Percentiles rank a stretch among this genome's conserved stretches.
phyloP scores from a whole-genome alignment of 1,140 invertebrate species.

The Anagrus nilaparvatae region DNA sequence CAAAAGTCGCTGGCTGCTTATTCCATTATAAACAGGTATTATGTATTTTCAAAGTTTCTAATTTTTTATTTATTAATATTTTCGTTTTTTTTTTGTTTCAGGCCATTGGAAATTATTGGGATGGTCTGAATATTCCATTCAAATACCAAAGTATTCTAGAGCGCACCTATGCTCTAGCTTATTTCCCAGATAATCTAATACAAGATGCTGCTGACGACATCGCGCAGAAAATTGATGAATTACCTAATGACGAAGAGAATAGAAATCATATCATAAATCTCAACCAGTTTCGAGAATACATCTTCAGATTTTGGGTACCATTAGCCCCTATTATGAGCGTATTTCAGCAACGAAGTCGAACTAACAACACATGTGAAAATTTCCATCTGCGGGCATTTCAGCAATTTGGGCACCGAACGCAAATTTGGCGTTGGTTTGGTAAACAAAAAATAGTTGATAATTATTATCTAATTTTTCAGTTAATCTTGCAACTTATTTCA shows the following conservation, averaged over 20 bases:
- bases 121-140: neutral
- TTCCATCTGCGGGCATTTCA: neutral
- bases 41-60: neutral
- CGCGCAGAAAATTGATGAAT: neutral
- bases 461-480: no score
- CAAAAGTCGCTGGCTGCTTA: constrained; percentile 3
- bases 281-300: neutral
- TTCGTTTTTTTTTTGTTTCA: neutral
- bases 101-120: neutral
- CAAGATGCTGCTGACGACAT: neutral
- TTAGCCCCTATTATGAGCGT: neutral
- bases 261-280: neutral
- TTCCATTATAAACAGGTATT: neutral
- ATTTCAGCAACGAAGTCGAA: neutral
- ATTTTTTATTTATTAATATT: neutral
- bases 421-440: no score
- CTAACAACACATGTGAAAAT: neutral
- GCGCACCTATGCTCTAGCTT: neutral
- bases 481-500: no score
- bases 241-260: neutral
- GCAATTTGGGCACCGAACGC: no score
- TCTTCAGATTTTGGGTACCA: neutral
- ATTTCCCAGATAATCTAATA: neutral
- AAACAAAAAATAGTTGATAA: no score
- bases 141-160: neutral